A percentile compares a stretch with the other conserved stretches of the same genome.
These are phyloP conservation scores for Xanthostigma xanthostigma DNA, from an alignment of 2,888 invertebrate species.

Conservation along the genomic window DNA sequence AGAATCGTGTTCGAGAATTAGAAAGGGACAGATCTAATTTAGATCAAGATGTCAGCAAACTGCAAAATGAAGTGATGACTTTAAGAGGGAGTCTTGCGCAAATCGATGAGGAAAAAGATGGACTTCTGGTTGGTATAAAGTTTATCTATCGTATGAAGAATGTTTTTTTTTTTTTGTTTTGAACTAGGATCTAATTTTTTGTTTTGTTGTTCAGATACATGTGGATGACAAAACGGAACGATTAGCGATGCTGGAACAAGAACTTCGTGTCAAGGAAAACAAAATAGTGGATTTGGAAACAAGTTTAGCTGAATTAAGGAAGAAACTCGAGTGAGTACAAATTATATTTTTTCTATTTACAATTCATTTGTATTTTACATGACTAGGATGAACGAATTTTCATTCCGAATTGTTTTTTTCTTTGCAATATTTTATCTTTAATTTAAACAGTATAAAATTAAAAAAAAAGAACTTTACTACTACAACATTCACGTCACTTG, in stretches of 20 bases:
- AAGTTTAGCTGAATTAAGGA: conserved; percentile 38
- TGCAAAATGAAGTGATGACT: conserved; percentile 47
- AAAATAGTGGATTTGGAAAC: conserved; percentile 37
- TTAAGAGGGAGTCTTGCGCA: conserved; percentile 45
- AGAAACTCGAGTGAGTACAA: conserved; percentile 34
- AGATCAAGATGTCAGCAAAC: conserved; percentile 40
- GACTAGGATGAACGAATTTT: no score
- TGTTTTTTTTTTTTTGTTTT: conserved; percentile 2
- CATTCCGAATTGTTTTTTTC: no score
- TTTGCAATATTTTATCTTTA: conserved; percentile 2
- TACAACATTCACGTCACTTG: no score
- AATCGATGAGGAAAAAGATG: conserved; percentile 59
- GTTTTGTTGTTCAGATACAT: conserved; percentile 34
- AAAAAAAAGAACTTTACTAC: not conserved
- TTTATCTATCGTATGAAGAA: not conserved
- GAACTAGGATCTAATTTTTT: conserved; percentile 5
- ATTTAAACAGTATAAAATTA: conserved; percentile 6
- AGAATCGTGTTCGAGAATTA: conserved; percentile 38
- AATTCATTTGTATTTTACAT: not conserved
- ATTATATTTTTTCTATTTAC: not conserved
- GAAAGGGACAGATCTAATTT: conserved; percentile 42
- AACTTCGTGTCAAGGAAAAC: conserved; percentile 42
- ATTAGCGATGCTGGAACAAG: conserved; percentile 46
- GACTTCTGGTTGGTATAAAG: conserved; percentile 33
- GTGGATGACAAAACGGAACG: conserved; percentile 60